These are phyloP conservation scores for Thereva nobilitata DNA, from an alignment of 2,888 invertebrate species.

Conservation along the genomic window DNA sequence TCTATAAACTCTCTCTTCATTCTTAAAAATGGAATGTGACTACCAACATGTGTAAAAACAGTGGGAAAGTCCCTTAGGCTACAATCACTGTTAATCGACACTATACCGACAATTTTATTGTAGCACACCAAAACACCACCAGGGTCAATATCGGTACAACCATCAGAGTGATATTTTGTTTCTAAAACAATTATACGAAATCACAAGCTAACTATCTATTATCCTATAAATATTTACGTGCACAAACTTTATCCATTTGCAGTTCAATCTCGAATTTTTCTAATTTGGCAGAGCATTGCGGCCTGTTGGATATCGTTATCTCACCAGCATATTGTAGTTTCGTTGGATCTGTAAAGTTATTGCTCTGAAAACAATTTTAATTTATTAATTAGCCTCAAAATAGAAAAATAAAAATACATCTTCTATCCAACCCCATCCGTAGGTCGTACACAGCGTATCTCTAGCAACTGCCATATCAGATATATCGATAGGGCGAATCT, in stretches of 20 bases:
- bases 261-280: slow-evolving; percentile 19
- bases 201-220: not conserved
- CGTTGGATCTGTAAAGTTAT: not conserved
- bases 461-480: slow-evolving; percentile 1
- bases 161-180: slow-evolving; percentile 1
- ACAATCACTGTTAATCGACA: slow-evolving; percentile 16
- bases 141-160: slow-evolving; percentile 13
- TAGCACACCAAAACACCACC: slow-evolving; percentile 22
- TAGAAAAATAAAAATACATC: not conserved
- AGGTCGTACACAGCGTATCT: slow-evolving; percentile 16
- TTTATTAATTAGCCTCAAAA: too few relatives aligned
- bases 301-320: slow-evolving; percentile 11
- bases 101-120: slow-evolving; percentile 18
- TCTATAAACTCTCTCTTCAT: not conserved
- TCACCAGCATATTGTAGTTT: slow-evolving; percentile 7
- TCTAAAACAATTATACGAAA: slow-evolving; percentile 1
- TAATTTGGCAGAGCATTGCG: slow-evolving; percentile 12
- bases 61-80: slow-evolving; percentile 14
- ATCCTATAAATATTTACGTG: slow-evolving; percentile 4
- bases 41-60: slow-evolving; percentile 19
- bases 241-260: slow-evolving; percentile 17
- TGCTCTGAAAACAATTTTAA: not conserved
- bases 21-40: slow-evolving; percentile 11
- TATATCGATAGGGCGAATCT: slow-evolving; percentile 8
- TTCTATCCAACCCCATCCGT: slow-evolving; percentile 16